phyloP scores from a whole-genome alignment of 2,113 vertebrate genomes.

The Axis porcinus region DNA sequence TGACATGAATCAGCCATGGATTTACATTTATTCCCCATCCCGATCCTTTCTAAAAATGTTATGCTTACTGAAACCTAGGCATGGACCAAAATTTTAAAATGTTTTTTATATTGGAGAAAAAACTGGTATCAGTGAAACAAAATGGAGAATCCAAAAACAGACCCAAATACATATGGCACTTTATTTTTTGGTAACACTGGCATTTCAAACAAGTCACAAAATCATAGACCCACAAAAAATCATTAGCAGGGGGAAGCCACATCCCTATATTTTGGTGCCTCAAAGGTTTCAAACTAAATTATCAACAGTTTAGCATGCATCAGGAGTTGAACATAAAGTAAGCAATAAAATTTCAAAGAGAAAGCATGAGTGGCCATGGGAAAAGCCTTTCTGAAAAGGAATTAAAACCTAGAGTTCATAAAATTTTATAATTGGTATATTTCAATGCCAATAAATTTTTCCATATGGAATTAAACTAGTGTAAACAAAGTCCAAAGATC shows the following conservation, averaged over 20 bases:
- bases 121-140: neutral
- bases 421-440: neutral
- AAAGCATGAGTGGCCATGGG: neutral
- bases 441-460: neutral
- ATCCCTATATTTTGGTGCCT: no score
- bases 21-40: no score
- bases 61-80: neutral
- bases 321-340: neutral
- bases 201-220: neutral
- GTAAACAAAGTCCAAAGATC: neutral
- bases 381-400: neutral
- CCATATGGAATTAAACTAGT: neutral
- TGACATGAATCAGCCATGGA: no score
- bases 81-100: neutral
- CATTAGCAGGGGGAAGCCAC: neutral
- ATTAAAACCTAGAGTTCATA: neutral
- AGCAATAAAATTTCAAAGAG: neutral
- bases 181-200: neutral
- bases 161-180: neutral
- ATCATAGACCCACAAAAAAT: neutral
- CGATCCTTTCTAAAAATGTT: neutral
- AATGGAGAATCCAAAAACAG: neutral
- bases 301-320: neutral
- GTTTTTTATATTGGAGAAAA: neutral
- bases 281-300: neutral